Percentiles rank a stretch among this genome's conserved stretches.
Conservation (phyloP, 1,140 invertebrate genomes). For the Drosophila sp. region DNA sequence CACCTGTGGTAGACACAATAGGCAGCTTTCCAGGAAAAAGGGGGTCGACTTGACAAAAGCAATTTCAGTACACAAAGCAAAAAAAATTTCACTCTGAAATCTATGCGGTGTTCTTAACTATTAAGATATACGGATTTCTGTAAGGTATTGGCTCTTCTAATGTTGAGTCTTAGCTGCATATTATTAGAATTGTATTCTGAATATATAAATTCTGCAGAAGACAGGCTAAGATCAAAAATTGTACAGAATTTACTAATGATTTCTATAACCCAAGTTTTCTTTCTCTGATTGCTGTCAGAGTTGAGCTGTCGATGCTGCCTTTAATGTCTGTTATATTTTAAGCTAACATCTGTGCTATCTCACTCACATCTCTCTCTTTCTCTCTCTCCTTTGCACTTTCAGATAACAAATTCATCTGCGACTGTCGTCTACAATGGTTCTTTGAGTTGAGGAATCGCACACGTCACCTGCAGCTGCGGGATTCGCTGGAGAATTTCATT, state of each 20-base stretch:
- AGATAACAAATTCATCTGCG: slow-evolving; percentile 92
- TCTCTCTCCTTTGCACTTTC: slow-evolving; percentile 73
- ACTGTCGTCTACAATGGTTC: slow-evolving; percentile 91
- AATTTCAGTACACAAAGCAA: slow-evolving; percentile 73
- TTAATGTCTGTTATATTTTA: slow-evolving; percentile 26
- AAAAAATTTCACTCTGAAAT: no score
- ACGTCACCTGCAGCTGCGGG: slow-evolving; percentile 88
- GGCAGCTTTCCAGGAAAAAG: not conserved
- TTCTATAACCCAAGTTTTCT: no score
- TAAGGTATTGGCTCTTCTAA: no score
- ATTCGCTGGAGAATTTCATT: slow-evolving; percentile 88
- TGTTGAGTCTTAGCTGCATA: no score
- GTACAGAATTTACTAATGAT: no score
- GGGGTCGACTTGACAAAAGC: slow-evolving; percentile 73
- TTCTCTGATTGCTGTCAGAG: not conserved
- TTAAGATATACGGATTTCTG: no score
- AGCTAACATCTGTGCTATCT: slow-evolving; percentile 1
- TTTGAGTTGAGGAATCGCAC: slow-evolving; percentile 90
- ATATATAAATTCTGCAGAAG: no score
- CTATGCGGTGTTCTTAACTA: no score
- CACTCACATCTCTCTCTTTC: slow-evolving; percentile 1
- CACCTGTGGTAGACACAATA: slow-evolving; percentile 52
- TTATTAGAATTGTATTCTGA: no score
- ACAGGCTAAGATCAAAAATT: no score
- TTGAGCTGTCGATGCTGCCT: slow-evolving; percentile 49